These are phyloP conservation scores for Malurus melanocephalus DNA, from an alignment of 2,113 vertebrate species.

Conservation along the genomic window DNA sequence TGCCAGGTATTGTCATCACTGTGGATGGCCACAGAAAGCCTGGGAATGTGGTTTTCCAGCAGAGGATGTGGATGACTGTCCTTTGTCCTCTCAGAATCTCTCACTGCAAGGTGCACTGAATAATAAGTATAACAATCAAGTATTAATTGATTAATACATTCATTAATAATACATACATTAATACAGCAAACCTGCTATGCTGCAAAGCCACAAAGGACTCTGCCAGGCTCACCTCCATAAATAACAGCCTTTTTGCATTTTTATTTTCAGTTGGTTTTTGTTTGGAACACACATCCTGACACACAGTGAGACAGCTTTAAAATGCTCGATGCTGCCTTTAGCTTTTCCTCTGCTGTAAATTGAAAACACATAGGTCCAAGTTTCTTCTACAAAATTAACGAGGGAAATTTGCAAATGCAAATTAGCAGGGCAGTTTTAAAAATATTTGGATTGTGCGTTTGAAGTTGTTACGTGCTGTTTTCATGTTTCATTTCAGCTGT, in stretches of 20 bases:
- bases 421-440: background rate
- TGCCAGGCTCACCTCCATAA: background rate
- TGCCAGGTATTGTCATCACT: constrained; percentile 6
- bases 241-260: background rate
- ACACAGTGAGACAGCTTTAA: background rate
- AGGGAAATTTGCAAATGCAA: background rate
- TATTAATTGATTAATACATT: too few relatives aligned
- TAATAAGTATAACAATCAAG: background rate
- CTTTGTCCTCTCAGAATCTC: background rate
- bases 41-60: background rate
- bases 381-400: background rate
- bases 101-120: background rate
- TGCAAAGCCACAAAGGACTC: background rate
- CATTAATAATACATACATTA: too few relatives aligned
- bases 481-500: background rate
- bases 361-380: background rate
- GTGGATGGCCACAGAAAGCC: background rate
- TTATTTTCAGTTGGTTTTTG: background rate
- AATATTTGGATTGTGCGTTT: background rate
- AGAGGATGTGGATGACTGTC: background rate
- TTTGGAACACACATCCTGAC: background rate
- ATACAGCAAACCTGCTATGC: background rate
- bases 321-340: background rate
- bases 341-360: background rate
- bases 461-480: background rate